Conservation (phyloP, 1,140 invertebrate genomes). For the Bombus vancouverensis region DNA sequence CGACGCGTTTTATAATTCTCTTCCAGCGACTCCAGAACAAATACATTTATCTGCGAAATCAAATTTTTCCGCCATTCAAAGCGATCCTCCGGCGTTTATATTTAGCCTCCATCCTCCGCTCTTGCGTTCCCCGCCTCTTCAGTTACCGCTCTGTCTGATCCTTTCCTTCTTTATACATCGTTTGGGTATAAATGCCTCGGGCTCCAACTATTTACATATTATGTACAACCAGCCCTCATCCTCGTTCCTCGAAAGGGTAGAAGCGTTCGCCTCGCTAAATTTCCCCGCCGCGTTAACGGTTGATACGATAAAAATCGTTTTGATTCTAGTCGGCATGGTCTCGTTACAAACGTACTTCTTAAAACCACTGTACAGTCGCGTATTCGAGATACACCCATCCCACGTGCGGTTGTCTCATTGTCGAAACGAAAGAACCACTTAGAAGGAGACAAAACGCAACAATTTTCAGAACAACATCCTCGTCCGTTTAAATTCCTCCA, state of each 20-base stretch:
- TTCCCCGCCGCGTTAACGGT: constrained; percentile 1
- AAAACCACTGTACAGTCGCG: not conserved
- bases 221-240: not conserved
- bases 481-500: not conserved
- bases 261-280: constrained; percentile 14
- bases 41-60: constrained; percentile 42
- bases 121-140: not conserved
- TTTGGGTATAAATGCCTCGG: constrained; percentile 31
- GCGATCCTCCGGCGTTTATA: constrained; percentile 9
- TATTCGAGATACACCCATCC: not conserved
- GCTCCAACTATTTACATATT: constrained; percentile 39
- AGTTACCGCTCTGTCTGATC: not conserved
- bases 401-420: not conserved
- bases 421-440: not conserved
- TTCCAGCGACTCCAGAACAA: not conserved
- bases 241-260: constrained; percentile 8
- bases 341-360: not conserved
- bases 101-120: not conserved
- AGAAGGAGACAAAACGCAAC: not conserved
- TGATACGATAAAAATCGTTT: constrained; percentile 10
- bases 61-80: constrained; percentile 53
- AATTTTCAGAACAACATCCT: constrained; percentile 17
- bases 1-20: not conserved
- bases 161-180: constrained; percentile 32
- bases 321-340: not conserved